These are phyloP conservation scores for Sparidentex hasta DNA, from an alignment of 2,797 vertebrate genomes.

Conservation along the genomic window DNA sequence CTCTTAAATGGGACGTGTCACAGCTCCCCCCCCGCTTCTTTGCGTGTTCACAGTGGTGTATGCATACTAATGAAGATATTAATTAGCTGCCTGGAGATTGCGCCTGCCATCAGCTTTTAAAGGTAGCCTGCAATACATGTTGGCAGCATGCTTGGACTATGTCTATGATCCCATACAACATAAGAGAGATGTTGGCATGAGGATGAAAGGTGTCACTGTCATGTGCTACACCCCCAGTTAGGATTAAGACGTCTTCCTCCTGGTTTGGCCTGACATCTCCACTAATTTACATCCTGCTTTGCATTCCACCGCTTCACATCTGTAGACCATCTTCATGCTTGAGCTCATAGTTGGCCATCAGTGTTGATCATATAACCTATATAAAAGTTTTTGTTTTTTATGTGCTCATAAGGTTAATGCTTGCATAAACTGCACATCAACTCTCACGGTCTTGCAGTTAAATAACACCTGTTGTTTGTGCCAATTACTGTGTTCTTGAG, in stretches of 20 bases:
- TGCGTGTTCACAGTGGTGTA: slow-evolving; percentile 61
- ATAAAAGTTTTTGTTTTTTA: background rate
- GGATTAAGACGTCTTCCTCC: slow-evolving; percentile 35
- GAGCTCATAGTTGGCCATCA: slow-evolving; percentile 14
- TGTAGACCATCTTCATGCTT: background rate
- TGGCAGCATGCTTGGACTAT: slow-evolving; percentile 27
- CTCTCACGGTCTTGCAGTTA: background rate
- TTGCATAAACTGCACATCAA: background rate
- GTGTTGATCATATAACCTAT: background rate
- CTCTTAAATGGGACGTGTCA: slow-evolving; percentile 64
- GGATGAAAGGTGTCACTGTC: slow-evolving; percentile 41
- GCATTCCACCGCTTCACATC: slow-evolving; percentile 3
- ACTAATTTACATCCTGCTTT: slow-evolving; percentile 19
- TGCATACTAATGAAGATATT: slow-evolving; percentile 78
- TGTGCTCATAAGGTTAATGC: background rate
- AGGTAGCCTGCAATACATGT: slow-evolving; percentile 41
- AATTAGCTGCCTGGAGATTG: slow-evolving; percentile 76
- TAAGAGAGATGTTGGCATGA: background rate
- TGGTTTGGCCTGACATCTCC: slow-evolving; percentile 16
- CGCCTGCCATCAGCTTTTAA: slow-evolving; percentile 35
- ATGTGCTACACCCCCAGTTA: slow-evolving; percentile 2
- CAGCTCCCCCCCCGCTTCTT: slow-evolving; percentile 20
- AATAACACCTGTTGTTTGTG: background rate
- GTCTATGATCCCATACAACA: slow-evolving; percentile 29
- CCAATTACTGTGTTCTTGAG: no score